These are phyloP conservation scores for Percina caprodes DNA, from an alignment of 2,113 vertebrate genomes.

Conservation along the genomic window DNA sequence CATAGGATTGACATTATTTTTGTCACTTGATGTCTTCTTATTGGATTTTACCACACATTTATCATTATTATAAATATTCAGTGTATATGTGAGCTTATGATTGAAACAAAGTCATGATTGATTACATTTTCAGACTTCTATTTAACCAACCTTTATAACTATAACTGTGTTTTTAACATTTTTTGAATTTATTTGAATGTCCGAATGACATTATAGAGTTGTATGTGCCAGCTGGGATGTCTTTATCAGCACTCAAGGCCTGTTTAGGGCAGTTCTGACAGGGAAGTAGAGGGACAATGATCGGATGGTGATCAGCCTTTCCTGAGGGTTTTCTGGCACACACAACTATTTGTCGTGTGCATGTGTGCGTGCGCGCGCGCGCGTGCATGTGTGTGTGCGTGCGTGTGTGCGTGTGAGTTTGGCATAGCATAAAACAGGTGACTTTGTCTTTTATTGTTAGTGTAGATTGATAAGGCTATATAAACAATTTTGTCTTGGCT, in stretches of 20 bases:
- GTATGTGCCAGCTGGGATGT: background rate
- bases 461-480: conserved; percentile 27
- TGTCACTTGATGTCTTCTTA: background rate
- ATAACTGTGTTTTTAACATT: background rate
- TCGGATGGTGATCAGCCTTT: conserved; percentile 57
- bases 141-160: background rate
- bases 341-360: background rate
- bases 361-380: background rate
- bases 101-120: background rate
- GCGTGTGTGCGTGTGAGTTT: conserved; percentile 16
- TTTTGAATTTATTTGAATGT: background rate
- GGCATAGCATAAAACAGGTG: conserved; percentile 4
- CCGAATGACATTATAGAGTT: background rate
- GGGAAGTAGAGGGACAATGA: conserved; percentile 57
- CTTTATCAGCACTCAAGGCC: conserved; percentile 19
- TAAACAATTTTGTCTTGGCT: conserved; percentile 18
- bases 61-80: background rate
- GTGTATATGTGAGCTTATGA: background rate
- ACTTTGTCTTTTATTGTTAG: conserved; percentile 14
- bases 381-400: background rate
- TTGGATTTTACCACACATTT: background rate
- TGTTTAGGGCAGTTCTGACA: conserved; percentile 8
- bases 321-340: conserved; percentile 41
- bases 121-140: background rate
- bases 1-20: background rate